Evolutionary conservation across 2,797 vertebrate genomes (phyloP), one percentile per base, ranked within the genome.

Genomic region (Lacerta bilineata): DNA sequence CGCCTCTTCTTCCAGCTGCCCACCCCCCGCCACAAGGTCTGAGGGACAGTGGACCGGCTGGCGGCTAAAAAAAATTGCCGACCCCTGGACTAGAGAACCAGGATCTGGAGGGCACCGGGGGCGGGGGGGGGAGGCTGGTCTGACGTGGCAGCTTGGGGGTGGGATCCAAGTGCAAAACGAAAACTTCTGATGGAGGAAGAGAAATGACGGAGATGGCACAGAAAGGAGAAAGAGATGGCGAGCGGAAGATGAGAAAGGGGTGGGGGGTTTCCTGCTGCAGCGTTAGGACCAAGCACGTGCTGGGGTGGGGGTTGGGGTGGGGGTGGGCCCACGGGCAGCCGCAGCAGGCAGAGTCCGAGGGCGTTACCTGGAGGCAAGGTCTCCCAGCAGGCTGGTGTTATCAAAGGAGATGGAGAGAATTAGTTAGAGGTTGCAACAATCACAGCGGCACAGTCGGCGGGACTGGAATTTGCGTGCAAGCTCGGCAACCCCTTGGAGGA

Each of bases 291-390:
- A 69, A n/a, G 36, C 79, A 88, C n/a, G n/a, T 64, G 90, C 83
- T 15, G n/a, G 76, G 61, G 8, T 4, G 9, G 33, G n/a, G 23
- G 8, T 4, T 7, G 33, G n/a, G 23, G 72, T 13, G 20, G 59
- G 50, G 13, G 50, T 20, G 64, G 20, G 64, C 64, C 77, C 29
- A 46, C 71, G 46, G 80, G 18, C n/a, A 64, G 68, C 55, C 68
- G n/a, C 68, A 43, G 83, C 82, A 68, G 61, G 88, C 82, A 55
- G 78, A 78, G 43, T 74, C 11, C 43, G 71, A 68, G 75, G 50
- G 64, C 2, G n/a, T 94, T 98, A 99, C 98, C 98, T 99, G 92
- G 98, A 97, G 1, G 98, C 98, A 93, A 99, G 97, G 93, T 99
- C 98, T 97, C 98, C 98, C 94, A 99, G 96, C 92, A 99, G 97